phyloP scores from a whole-genome alignment of 2,888 invertebrate species.

The Oscheius sp. region DNA sequence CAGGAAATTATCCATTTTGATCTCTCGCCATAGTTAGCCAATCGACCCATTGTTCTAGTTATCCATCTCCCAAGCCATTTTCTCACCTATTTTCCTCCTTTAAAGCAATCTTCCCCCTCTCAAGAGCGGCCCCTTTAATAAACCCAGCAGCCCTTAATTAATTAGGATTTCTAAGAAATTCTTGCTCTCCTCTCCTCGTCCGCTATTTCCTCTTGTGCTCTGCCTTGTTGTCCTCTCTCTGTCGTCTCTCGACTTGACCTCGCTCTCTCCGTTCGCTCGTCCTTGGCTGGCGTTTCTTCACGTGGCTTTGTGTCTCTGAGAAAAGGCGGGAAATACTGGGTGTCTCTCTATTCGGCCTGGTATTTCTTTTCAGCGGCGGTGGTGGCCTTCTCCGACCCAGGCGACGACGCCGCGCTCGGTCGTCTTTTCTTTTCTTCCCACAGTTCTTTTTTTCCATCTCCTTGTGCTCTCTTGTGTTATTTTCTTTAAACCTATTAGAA shows the following conservation, averaged over 20 bases:
- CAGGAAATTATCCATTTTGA: too few relatives aligned
- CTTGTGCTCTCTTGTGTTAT: not conserved
- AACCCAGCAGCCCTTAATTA: not conserved
- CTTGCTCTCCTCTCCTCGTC: not conserved
- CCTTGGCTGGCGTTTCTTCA: not conserved
- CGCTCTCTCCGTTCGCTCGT: slow-evolving; percentile 10
- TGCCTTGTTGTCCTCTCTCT: not conserved
- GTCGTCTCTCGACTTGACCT: slow-evolving; percentile 28
- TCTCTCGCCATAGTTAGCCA: too few relatives aligned
- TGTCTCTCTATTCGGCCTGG: not conserved
- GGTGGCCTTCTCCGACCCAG: too few relatives aligned
- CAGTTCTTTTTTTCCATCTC: not conserved
- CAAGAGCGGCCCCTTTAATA: too few relatives aligned
- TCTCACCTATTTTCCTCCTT: too few relatives aligned
- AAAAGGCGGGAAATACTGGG: not conserved
- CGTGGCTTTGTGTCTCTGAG: slow-evolving; percentile 1
- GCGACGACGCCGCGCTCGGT: not conserved
- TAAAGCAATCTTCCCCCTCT: too few relatives aligned
- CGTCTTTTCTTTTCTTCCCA: slow-evolving; percentile 1
- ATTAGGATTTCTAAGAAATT: not conserved
- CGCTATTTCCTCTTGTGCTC: not conserved
- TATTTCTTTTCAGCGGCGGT: too few relatives aligned
- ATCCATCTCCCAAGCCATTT: too few relatives aligned
- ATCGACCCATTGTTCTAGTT: too few relatives aligned
- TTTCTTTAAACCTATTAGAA: too few relatives aligned